Base-by-base conservation (phyloP, 2,113 vertebrate species). In the Hydropotes inermis region DNA sequence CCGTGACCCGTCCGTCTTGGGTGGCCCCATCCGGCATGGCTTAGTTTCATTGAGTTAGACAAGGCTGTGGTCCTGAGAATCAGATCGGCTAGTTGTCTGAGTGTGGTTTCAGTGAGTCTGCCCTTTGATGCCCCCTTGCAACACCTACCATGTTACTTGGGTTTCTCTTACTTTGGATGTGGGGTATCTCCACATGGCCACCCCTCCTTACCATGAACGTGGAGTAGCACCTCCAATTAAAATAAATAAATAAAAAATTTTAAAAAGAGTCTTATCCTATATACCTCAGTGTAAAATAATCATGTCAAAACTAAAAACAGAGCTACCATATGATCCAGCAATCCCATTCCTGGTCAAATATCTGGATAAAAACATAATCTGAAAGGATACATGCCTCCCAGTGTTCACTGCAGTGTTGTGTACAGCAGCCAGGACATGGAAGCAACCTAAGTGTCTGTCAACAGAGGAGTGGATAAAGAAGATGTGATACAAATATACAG, bases 401-500 rank as follows among this genome's bases (percentile, higher is more conserved):
- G 28, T 2, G 45, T 21, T 81, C 45, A 21, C 0, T 52, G 16
- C 45, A 79, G 45, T 30, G 28, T 16, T 33, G 2, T 33, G 50
- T 19, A 19, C 5, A 21, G 33, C 3, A 52, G 45, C 78, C 28
- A 52, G 28, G 28, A 11, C 28, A 3, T 12, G 78, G 45, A 81
- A 52, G 28, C 45, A 81, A 50, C 45, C 28, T 33, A 12, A 50
- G 30, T 50, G 6, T 33, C 9, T 28, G 21, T 3, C 16, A 1
- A 2, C 45, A 33, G 78, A 33, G 28, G 45, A 50, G 33, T 7
- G 78, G 78, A 11, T 52, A 33, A 33, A 81, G 78, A 52, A n/a
- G 50, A 82, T 4, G 33, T 0, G 11, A 21, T 4, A 4, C 6
- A 2, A 14, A 7, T 8, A n/a, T 1, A n/a, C 50, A 82, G 3